A percentile compares a stretch with the other conserved stretches of the same genome.
These are phyloP conservation scores for Bergia sp. DNA, from an alignment of 92 coral and sea anemone species.

Conservation along the genomic window DNA sequence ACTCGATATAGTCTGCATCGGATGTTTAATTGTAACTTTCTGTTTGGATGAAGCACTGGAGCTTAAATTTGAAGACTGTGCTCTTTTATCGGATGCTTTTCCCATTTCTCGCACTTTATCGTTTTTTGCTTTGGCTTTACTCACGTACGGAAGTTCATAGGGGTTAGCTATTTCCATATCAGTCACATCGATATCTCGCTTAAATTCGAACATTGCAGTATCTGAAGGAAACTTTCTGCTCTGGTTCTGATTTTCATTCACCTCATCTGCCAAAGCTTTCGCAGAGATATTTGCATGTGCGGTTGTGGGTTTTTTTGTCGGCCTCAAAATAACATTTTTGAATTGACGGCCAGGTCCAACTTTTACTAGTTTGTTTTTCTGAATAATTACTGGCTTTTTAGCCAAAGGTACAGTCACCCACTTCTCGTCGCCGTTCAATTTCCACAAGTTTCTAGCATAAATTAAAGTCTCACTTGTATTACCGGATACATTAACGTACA, in stretches of 20 bases:
- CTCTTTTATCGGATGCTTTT: no score
- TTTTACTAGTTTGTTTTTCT: constrained; percentile 12
- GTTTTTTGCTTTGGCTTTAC: neutral
- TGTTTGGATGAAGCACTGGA: neutral
- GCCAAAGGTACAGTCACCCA: constrained; percentile 61
- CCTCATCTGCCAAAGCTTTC: neutral
- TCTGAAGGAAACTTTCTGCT: neutral
- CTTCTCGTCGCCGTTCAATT: constrained; percentile 2
- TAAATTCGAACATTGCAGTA: neutral
- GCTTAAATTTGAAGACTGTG: neutral
- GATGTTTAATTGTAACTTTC: neutral
- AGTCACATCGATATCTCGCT: neutral
- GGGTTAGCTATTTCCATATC: neutral
- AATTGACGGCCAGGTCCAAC: constrained; percentile 9
- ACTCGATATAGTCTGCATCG: neutral
- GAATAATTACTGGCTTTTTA: constrained; percentile 27
- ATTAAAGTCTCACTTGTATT: constrained; percentile 57
- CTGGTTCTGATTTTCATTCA: neutral
- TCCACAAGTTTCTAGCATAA: constrained; percentile 66
- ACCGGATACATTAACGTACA: constrained; percentile 62
- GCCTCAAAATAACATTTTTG: neutral
- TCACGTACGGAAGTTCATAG: no score
- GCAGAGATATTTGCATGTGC: neutral
- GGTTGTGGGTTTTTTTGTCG: constrained; percentile 6
- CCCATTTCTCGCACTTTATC: neutral